Percentiles rank a stretch among this genome's conserved stretches.
Conservation (phyloP, 1,140 invertebrate genomes). For the Teleopsis dalmanni region DNA sequence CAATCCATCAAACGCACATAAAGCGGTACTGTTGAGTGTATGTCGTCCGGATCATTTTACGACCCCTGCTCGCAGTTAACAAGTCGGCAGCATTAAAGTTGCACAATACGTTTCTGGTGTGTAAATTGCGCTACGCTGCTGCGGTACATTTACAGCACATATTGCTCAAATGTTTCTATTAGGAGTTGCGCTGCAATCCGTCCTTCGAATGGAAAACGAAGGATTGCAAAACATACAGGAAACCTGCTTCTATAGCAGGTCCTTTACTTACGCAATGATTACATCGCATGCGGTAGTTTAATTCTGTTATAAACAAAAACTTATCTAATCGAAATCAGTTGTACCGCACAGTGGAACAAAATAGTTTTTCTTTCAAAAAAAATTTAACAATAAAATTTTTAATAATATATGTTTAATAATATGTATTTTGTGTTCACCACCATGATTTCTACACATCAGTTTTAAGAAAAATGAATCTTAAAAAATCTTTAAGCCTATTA, state of each 20-base stretch:
- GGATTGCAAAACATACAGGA: too few species aligned
- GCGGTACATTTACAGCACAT: conserved; percentile 15
- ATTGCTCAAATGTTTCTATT: conserved; percentile 11
- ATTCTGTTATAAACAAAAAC: conserved; percentile 19
- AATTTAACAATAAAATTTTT: too few species aligned
- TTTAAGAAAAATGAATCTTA: too few species aligned
- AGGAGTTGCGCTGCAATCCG: neutral
- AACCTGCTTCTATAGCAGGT: neutral
- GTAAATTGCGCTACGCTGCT: conserved; percentile 30
- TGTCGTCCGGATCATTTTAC: conserved; percentile 1
- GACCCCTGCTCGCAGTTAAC: neutral
- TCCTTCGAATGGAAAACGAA: neutral
- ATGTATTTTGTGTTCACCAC: too few species aligned
- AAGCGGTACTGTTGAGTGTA: neutral
- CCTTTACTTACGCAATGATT: too few species aligned
- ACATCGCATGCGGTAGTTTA: conserved; percentile 6
- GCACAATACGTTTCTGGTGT: conserved; percentile 41
- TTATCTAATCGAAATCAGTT: conserved; percentile 34
- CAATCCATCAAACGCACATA: neutral
- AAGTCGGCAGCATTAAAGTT: too few species aligned
- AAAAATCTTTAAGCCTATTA: too few species aligned
- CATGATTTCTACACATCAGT: too few species aligned
- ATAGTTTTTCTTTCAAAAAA: too few species aligned
- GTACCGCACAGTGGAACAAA: conserved; percentile 11
- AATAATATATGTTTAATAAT: too few species aligned